A percentile compares a stretch with the other conserved stretches of the same genome.
These are phyloP conservation scores for Patella depressa DNA, from an alignment of 2,888 invertebrate genomes.

Conservation along the genomic window DNA sequence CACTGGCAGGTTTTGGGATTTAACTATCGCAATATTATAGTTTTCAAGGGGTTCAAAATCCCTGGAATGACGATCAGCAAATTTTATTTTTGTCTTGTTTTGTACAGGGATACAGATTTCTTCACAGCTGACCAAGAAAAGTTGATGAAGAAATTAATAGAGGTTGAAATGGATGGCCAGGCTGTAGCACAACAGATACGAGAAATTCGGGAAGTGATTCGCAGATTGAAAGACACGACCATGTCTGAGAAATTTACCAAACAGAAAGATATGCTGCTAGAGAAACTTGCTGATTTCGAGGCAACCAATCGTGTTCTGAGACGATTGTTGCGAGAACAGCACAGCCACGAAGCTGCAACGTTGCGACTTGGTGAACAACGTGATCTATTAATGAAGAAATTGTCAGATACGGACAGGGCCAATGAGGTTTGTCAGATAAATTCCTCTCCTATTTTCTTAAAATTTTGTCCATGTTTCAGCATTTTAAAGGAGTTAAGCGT, in stretches of 20 bases:
- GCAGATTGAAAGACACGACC: conserved; percentile 60
- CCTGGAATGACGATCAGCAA: background rate
- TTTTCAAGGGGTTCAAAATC: too few species aligned
- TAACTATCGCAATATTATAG: too few species aligned
- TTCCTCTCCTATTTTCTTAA: too few species aligned
- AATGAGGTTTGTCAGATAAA: conserved; percentile 53
- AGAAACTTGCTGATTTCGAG: conserved; percentile 67
- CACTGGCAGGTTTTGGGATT: too few species aligned
- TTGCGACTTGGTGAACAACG: conserved; percentile 63
- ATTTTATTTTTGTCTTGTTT: conserved; percentile 9
- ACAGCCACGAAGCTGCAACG: conserved; percentile 61
- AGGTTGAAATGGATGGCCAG: conserved; percentile 70
- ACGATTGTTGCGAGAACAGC: conserved; percentile 64
- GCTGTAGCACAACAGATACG: conserved; percentile 64
- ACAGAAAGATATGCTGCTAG: conserved; percentile 63
- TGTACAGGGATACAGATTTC: conserved; percentile 54
- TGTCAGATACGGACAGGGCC: conserved; percentile 62
- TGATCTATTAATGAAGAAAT: conserved; percentile 63
- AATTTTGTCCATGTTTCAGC: too few species aligned
- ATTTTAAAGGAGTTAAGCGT: too few species aligned
- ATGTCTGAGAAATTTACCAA: conserved; percentile 57
- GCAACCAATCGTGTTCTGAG: conserved; percentile 64
- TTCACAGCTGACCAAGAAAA: conserved; percentile 58
- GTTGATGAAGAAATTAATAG: conserved; percentile 69
- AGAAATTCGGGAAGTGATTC: conserved; percentile 59